phyloP scores from a whole-genome alignment of 2,113 vertebrate genomes.

The Orcinus orca region DNA sequence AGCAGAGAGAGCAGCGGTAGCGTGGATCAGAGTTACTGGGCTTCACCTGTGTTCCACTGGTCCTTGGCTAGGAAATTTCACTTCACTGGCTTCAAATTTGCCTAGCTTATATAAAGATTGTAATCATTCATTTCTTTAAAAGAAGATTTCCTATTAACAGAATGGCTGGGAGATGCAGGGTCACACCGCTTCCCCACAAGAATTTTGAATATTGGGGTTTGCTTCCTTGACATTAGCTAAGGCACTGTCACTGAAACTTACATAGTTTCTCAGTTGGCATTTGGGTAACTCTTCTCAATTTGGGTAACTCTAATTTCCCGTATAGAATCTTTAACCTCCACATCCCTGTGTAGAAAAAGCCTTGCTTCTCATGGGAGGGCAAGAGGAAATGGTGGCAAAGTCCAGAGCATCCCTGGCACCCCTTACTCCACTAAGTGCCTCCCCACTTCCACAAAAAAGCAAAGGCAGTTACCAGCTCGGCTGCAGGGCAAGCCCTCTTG shows the following conservation, averaged over 20 bases:
- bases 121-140: conserved; percentile 4
- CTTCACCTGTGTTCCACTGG: neutral
- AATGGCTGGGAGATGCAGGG: neutral
- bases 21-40: neutral
- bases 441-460: conserved; percentile 71
- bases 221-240: conserved; percentile 30
- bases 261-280: conserved; percentile 14
- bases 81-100: neutral
- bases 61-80: neutral
- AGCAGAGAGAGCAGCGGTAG: neutral
- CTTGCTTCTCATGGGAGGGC: conserved; percentile 41
- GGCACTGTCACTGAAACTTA: neutral
- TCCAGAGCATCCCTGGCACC: conserved; percentile 59
- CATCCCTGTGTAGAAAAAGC: neutral
- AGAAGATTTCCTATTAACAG: conserved; percentile 6
- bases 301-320: neutral
- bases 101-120: neutral
- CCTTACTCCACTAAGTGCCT: conserved; percentile 82
- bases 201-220: conserved; percentile 28
- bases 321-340: conserved; percentile 41
- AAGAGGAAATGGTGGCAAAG: conserved; percentile 39
- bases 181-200: neutral
- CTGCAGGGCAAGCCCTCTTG: neutral
- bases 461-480: conserved; percentile 46
- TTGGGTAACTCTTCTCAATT: neutral